phyloP scores from a whole-genome alignment of 1,140 invertebrate species.

The Penaeus indicus region DNA sequence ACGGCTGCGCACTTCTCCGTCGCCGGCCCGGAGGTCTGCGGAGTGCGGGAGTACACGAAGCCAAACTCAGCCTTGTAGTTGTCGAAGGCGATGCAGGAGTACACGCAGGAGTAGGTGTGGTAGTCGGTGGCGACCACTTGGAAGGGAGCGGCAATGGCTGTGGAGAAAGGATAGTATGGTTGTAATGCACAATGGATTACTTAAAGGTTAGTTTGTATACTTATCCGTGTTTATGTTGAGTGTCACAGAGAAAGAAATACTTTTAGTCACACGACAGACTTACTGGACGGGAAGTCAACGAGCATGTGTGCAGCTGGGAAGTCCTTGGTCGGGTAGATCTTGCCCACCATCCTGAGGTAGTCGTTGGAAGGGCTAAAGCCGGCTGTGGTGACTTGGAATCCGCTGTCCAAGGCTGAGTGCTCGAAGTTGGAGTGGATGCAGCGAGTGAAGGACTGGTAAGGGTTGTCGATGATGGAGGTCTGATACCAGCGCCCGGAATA shows the following conservation, averaged over 20 bases:
- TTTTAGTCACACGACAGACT: too few relatives aligned
- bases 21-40: background rate
- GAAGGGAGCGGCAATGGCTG: background rate
- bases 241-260: too few relatives aligned
- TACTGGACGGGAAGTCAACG: too few relatives aligned
- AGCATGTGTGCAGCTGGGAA: too few relatives aligned
- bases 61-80: slow-evolving; percentile 3
- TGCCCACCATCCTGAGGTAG: too few relatives aligned
- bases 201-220: background rate
- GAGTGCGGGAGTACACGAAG: slow-evolving; percentile 10
- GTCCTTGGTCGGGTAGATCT: too few relatives aligned
- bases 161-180: background rate
- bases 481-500: background rate
- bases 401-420: too few relatives aligned
- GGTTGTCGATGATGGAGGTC: background rate
- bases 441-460: slow-evolving; percentile 7
- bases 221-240: background rate
- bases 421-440: too few relatives aligned
- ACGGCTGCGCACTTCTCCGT: slow-evolving; percentile 5
- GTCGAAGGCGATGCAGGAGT: slow-evolving; percentile 4
- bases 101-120: slow-evolving; percentile 10
- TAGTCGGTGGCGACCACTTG: slow-evolving; percentile 11
- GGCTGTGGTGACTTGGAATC: too few relatives aligned
- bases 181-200: background rate
- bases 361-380: too few relatives aligned